These are phyloP conservation scores for Ophion ventricosus DNA, from an alignment of 2,888 invertebrate genomes.

Conservation along the genomic window DNA sequence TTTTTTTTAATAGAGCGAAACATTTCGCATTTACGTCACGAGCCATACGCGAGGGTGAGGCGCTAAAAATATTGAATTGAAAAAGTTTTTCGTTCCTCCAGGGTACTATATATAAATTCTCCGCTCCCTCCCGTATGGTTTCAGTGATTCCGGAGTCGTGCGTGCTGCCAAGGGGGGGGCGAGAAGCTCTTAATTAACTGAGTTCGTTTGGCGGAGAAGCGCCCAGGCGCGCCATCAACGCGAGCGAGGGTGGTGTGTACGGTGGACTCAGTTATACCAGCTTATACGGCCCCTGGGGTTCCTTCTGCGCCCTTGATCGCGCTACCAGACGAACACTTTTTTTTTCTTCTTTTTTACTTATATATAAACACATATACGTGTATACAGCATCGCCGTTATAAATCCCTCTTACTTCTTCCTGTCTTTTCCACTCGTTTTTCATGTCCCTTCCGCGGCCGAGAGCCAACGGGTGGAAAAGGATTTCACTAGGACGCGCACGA, in stretches of 20 bases:
- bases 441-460: conserved; percentile 26
- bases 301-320: conserved; percentile 27
- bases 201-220: conserved; percentile 46
- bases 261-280: background rate
- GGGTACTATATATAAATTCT: conserved; percentile 48
- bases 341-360: conserved; percentile 21
- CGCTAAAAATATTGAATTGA: conserved; percentile 57
- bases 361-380: conserved; percentile 47
- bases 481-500: conserved; percentile 33
- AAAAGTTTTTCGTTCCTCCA: conserved; percentile 50
- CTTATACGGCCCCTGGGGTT: conserved; percentile 30
- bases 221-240: conserved; percentile 36
- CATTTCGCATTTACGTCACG: conserved; percentile 49
- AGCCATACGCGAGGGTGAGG: background rate
- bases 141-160: conserved; percentile 59
- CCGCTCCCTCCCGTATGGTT: conserved; percentile 40
- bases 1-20: conserved; percentile 46
- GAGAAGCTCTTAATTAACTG: conserved; percentile 64
- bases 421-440: conserved; percentile 62
- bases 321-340: conserved; percentile 45
- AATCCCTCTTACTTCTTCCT: conserved; percentile 67
- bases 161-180: conserved; percentile 43
- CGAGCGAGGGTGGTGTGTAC: background rate
- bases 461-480: conserved; percentile 2
- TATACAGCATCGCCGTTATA: conserved; percentile 60